Base-by-base conservation (phyloP, 2,888 invertebrate species). In the Stegana nigrithorax region DNA sequence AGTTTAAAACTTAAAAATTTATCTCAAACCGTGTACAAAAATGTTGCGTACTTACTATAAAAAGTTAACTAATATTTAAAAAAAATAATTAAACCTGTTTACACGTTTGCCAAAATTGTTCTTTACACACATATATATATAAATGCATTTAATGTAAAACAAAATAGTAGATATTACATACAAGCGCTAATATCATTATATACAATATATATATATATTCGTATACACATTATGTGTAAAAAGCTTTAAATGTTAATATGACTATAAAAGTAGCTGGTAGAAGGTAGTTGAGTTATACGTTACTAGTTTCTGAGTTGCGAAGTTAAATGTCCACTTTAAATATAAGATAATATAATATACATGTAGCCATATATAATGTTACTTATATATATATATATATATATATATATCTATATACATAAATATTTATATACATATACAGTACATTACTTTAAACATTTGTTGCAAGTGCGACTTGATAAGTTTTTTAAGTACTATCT, bases 171-270 rank as follows among this genome's bases (percentile, higher is more conserved):
- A 2, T n/a, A 12, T 10, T 21, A 2, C 21, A 47, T 23, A 47
- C 45, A 47, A 51, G 19, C 12, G 26, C 50, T 32, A n/a, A n/a
- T n/a, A n/a, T n/a, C n/a, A n/a, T n/a, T n/a, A 53, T 32, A 39
- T 39, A 10, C 39, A 5, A 39, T 39, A 4, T 8, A 39, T 14
- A 10, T 8, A 39, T 39, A n/a, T 39, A 39, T 39, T 6, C 10
- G 17, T 8, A 6, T 36, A 36, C 10, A 10, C 36, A 36, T 14
- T 17, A 39, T 29, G 10, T 29, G 29, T 6, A 32, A 21, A 27
- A 29, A 53, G 53, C 53, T 53, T 53, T 53, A 32, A 32, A 53
- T 19, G 53, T 53, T 53, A 19, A 19, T 7, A 53, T 32, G 53
- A 53, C 32, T 32, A 53, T 39, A 32, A 29, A 53, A 53, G 21